A percentile compares a stretch with the other conserved stretches of the same genome.
These are phyloP conservation scores for Turnix velox DNA, from an alignment of 2,113 vertebrate species.

Conservation along the genomic window DNA sequence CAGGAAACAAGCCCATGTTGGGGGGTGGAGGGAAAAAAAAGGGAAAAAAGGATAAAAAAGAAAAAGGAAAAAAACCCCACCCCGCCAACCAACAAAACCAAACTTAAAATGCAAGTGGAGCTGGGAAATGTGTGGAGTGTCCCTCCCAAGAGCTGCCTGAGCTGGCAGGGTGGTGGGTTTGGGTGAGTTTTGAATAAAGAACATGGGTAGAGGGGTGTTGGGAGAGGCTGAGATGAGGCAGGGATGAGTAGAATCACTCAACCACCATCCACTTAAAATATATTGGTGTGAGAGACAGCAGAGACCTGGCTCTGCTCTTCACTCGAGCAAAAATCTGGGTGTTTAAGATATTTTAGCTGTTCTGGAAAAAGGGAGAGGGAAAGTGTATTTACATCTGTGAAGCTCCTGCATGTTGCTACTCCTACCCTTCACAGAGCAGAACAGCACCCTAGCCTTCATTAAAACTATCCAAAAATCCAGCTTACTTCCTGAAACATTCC, in stretches of 20 bases:
- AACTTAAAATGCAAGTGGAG: neutral
- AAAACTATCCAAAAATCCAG: neutral
- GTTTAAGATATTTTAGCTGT: neutral
- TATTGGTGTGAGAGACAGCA: accelerated
- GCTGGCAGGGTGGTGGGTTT: neutral
- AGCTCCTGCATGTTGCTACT: neutral
- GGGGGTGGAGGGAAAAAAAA: no score
- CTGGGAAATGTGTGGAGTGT: neutral
- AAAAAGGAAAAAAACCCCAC: no score
- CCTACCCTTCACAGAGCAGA: neutral
- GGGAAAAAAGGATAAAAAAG: no score
- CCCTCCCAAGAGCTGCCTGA: neutral
- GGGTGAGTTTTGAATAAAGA: accelerated
- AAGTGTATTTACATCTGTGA: accelerated
- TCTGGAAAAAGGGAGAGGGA: neutral
- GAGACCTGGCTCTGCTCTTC: neutral
- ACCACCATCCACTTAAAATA: neutral
- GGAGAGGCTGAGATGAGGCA: neutral
- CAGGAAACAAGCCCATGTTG: neutral
- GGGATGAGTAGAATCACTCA: neutral
- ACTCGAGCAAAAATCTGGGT: neutral
- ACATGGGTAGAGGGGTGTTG: accelerated
- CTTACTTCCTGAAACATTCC: neutral
- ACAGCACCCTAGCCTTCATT: neutral
- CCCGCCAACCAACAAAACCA: no score